Evolutionary conservation across 2,888 invertebrate species (phyloP), one percentile per base, ranked within the genome.

Genomic region (Eristalis arbustorum): DNA sequence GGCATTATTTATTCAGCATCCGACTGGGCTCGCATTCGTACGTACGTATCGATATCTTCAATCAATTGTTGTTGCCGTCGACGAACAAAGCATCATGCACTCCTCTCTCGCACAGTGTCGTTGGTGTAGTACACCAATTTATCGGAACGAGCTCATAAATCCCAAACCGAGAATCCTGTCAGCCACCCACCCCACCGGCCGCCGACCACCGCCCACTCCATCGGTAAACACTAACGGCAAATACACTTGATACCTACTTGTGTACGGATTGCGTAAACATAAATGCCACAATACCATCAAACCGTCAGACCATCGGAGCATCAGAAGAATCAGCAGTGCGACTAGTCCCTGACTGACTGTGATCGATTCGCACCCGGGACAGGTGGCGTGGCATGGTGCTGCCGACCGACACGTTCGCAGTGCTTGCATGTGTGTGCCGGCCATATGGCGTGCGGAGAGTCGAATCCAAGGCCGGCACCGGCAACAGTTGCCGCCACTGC

Each of bases 1-100:
- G 49, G 74, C 87, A 73, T 87, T 87, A 87, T 78, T 87, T 87
- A 87, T 87, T 83, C 78, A 87, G 37, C 49, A 75, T 87, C 74
- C 78, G 49, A 49, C 8, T 8, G 5, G 75, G 56, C 71, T 72
- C 57, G 75, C 66, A 73, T n/a, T n/a, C n/a, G n/a, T 59, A 13
- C 57, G 56, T 22, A 57, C 66, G 62, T 34, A 82, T 82, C 82
- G 77, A 87, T 82, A 82, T 72, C 74, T 87, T 82, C 82, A 82
- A 82, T 87, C 85, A 87, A 75, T 74, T 81, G 62, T 40, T 56
- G 25, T 66, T 59, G 22, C 72, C 72, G 72, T 83, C 74, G 63
- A 49, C 18, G 67, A 87, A 75, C 75, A 87, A 79, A 87, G 63
- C 74, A 78, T 75, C 71, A 23, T 71, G 72, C 69, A 37, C 2